Evolutionary conservation across 1,140 invertebrate genomes (phyloP).

Genomic region (Ceratosolen fusciceps): DNA sequence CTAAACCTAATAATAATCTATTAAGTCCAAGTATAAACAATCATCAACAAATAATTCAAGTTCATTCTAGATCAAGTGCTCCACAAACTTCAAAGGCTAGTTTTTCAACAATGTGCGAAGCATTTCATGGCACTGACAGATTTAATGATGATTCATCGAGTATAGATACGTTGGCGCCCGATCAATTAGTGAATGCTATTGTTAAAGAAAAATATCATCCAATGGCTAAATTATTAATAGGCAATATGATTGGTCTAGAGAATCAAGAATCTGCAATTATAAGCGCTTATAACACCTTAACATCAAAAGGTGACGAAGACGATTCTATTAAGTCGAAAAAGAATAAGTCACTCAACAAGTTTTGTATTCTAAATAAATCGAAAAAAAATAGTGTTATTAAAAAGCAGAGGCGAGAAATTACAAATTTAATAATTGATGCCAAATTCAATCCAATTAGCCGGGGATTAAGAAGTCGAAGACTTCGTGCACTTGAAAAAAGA

Average conservation of each 20-base stretch:
- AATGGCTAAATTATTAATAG: conserved; percentile 65
- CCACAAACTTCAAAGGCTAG: conserved; percentile 6
- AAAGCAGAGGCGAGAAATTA: conserved; percentile 60
- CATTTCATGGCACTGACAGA: conserved; percentile 39
- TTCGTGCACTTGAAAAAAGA: conserved; percentile 48
- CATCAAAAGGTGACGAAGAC: conserved; percentile 46
- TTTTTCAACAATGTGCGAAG: conserved; percentile 17
- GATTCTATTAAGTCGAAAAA: conserved; percentile 42
- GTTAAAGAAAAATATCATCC: conserved; percentile 63
- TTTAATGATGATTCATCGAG: conserved; percentile 4
- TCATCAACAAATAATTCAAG: conserved; percentile 25
- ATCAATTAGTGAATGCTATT: conserved; percentile 63
- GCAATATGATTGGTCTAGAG: conserved; percentile 64
- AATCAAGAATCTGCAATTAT: conserved; percentile 55
- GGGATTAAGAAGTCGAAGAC: conserved; percentile 56
- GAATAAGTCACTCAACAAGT: conserved; percentile 49
- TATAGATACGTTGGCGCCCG: conserved; percentile 60
- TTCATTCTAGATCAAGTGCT: conserved; percentile 19
- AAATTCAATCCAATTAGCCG: conserved; percentile 59
- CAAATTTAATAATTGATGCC: conserved; percentile 63
- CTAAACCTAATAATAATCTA: conserved; percentile 30
- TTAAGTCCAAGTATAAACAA: conserved; percentile 25
- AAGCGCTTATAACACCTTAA: conserved; percentile 57
- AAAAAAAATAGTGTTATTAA: conserved; percentile 48
- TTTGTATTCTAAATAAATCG: conserved; percentile 38